Conservation (phyloP, 2,113 vertebrate genomes). For the Ameiurus melas region DNA sequence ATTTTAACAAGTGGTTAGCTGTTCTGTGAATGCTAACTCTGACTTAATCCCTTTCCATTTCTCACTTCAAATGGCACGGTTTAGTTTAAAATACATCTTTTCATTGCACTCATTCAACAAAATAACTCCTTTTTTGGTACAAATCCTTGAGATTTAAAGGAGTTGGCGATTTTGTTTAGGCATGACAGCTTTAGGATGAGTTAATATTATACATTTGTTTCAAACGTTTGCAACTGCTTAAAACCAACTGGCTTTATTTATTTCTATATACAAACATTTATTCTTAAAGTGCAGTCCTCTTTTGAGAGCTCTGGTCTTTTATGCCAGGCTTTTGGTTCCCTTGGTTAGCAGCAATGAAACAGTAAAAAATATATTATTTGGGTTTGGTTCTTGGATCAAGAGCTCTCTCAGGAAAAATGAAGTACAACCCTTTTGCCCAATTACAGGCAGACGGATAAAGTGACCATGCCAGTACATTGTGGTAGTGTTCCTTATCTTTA, state of each 20-base stretch:
- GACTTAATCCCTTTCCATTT: neutral
- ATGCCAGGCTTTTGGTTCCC: neutral
- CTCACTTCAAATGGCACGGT: neutral
- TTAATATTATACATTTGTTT: neutral
- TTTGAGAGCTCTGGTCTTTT: neutral
- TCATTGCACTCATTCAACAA: neutral
- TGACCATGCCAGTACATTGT: neutral
- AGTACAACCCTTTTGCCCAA: neutral
- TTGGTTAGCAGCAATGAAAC: neutral
- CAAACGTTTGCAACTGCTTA: neutral
- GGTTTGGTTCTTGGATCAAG: neutral
- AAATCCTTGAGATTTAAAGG: neutral
- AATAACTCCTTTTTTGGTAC: conserved; percentile 13
- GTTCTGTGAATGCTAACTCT: neutral
- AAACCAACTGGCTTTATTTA: neutral
- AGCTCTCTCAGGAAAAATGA: neutral
- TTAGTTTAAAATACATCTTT: conserved; percentile 14
- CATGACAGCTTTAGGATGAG: neutral
- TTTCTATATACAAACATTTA: neutral
- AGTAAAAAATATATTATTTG: neutral
- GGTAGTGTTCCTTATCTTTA: neutral
- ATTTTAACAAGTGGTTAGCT: neutral
- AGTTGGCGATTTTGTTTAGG: neutral
- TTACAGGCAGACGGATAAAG: neutral
- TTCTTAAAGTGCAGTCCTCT: neutral